Percentiles rank a stretch among this genome's conserved stretches.
Evolutionary conservation across 2,113 vertebrate genomes (phyloP).

Genomic region (Pelodiscus sinensis): DNA sequence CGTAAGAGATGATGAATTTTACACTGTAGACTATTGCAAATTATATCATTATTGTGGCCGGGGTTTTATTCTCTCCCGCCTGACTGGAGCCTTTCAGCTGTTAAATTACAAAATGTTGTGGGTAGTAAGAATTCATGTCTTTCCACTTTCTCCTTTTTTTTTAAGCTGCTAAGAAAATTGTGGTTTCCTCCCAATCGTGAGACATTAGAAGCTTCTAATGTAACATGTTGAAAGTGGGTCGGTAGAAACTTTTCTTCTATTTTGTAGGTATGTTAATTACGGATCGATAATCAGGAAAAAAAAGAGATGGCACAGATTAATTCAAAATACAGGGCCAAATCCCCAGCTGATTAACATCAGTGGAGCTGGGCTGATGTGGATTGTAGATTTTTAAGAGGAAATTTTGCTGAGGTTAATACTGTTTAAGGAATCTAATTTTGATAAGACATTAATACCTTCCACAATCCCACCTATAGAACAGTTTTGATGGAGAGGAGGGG

Average conservation of each 20-base stretch:
- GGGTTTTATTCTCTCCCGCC: background rate
- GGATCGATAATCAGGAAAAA: conserved; percentile 7
- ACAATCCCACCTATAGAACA: conserved; percentile 12
- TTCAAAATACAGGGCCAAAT: background rate
- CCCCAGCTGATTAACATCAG: background rate
- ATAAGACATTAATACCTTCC: conserved; percentile 16
- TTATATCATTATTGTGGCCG: background rate
- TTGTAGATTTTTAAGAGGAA: conserved; percentile 29
- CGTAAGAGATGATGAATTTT: background rate
- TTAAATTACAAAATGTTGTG: background rate
- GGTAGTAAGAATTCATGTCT: background rate
- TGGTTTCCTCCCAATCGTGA: background rate
- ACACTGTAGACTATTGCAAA: background rate
- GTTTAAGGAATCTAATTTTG: conserved; percentile 35
- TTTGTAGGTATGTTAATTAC: conserved; percentile 11
- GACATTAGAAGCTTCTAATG: background rate
- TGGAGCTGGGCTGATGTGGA: background rate
- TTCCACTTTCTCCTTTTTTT: background rate
- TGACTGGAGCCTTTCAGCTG: background rate
- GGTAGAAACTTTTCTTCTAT: background rate
- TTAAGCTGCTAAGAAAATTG: background rate
- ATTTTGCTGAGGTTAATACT: conserved; percentile 23
- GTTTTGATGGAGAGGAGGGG: background rate
- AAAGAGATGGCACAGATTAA: background rate
- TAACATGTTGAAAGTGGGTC: conserved; percentile 31